Evolutionary conservation across 2,888 invertebrate species (phyloP), one percentile per base, ranked within the genome.

Genomic region (Elegia similella): DNA sequence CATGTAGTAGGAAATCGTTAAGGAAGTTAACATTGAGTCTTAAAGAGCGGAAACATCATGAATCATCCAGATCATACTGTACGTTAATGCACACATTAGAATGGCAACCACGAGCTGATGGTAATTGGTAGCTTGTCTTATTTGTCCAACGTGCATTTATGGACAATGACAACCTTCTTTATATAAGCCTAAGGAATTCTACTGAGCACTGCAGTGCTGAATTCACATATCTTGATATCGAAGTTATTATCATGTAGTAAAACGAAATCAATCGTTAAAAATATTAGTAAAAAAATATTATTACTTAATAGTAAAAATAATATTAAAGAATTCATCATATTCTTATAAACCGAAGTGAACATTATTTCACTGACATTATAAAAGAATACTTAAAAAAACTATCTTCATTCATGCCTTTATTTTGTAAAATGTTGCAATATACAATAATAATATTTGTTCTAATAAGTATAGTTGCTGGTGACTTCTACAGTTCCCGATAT

Each of bases 401-500:
- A n/a, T n/a, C n/a, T n/a, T n/a, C n/a, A n/a, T n/a, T n/a, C n/a
- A n/a, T n/a, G n/a, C n/a, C n/a, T n/a, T n/a, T n/a, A 8, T 5
- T n/a, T 12, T 48, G 2, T 1, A 30, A 48, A 30, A 52, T 52
- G 52, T 23, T 52, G 1, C 7, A 0, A 6, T 7, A 7, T 2
- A 10, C 8, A 8, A 17, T 55, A 12, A 29, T 80, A 0, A 17
- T 66, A 6, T 57, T 64, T 6, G 52, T n/a, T n/a, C n/a, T n/a
- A n/a, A n/a, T 71, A 23, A 42, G 15, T 6, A 53, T 76, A 8
- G 77, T 73, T 7, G 57, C 66, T 23, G 80, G 81, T 1, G 89
- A 89, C 59, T 92, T 92, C 55, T 95, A 95, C 75, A 94, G 94
- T 61, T 90, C 93, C 10, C 94, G 93, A 68, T 96, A 94, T 66